Evolutionary conservation across 2,797 vertebrate genomes (phyloP).

Genomic region (Cercopithecus hamlyni): DNA sequence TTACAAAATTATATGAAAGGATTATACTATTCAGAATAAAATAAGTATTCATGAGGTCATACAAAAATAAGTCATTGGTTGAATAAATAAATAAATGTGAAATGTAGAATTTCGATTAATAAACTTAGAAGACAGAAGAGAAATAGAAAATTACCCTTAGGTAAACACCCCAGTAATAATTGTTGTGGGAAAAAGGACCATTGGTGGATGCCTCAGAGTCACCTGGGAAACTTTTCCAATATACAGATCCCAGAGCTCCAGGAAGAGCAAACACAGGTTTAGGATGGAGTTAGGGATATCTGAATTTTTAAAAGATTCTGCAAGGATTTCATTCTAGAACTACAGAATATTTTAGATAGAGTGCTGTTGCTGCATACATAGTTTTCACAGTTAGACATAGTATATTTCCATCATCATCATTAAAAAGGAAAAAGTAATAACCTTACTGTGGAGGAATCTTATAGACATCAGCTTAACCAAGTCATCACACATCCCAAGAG

Average conservation of each 20-base stretch:
- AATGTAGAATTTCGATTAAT: neutral
- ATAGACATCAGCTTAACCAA: neutral
- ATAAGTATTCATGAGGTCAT: neutral
- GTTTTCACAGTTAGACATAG: neutral
- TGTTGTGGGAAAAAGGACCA: neutral
- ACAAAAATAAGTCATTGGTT: neutral
- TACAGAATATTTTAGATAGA: neutral
- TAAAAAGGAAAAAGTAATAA: neutral
- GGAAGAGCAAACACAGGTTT: neutral
- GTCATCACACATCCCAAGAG: neutral
- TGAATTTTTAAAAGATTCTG: neutral
- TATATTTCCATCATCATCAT: neutral
- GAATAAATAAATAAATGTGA: neutral
- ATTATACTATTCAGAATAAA: neutral
- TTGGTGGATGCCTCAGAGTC: neutral
- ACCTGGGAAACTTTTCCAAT: neutral
- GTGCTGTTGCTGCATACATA: neutral
- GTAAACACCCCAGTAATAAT: neutral
- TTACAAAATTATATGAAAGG: neutral
- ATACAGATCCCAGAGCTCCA: neutral
- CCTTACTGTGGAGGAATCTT: neutral
- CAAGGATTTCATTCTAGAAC: neutral
- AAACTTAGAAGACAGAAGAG: neutral
- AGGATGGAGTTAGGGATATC: neutral
- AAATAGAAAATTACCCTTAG: neutral